Evolutionary conservation across 2,113 vertebrate species (phyloP), one percentile per base, ranked within the genome.

Genomic region (Bostrychus sinensis): DNA sequence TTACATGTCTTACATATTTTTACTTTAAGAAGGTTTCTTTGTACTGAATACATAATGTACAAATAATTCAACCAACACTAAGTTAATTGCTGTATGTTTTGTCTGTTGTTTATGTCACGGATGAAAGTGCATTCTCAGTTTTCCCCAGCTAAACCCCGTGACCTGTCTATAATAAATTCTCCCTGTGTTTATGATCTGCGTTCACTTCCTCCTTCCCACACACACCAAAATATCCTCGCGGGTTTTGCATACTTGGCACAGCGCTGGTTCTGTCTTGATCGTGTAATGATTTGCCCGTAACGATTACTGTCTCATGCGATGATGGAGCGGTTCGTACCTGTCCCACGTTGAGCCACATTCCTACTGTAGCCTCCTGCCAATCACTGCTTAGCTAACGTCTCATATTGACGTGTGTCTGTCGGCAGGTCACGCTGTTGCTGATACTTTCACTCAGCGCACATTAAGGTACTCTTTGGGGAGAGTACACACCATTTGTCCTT

Each of bases 231-330:
- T 23, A 28, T 2, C 16, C 39, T 56, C 3, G 0, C 41, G n/a
- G 36, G 56, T 54, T 26, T 19, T 34, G 59, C 75, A 82, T 71
- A 73, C 50, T 81, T 84, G 81, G 63, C 71, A 41, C 30, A 2
- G 39, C 16, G 4, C 11, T 16, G 34, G 46, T 56, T 72, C 30
- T 54, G 37, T 81, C 70, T 68, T 22, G 67, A 77, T 90, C 68
- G 66, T 84, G 81, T 83, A 86, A 89, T 75, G 81, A 87, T 90
- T 89, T 86, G 79, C 70, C 78, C 56, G 17, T 79, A 84, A 81
- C 62, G 59, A 84, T 77, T 83, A 76, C 66, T 43, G 69, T 75
- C 58, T 74, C 56, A 12, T 67, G 78, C 43, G 75, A 66, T 70
- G 81, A 89, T 62, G 0, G 74, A 77, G 78, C 19, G 11, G 78